These are phyloP conservation scores for Cataglyphis hispanica DNA, from an alignment of 1,140 invertebrate genomes.

Conservation along the genomic window DNA sequence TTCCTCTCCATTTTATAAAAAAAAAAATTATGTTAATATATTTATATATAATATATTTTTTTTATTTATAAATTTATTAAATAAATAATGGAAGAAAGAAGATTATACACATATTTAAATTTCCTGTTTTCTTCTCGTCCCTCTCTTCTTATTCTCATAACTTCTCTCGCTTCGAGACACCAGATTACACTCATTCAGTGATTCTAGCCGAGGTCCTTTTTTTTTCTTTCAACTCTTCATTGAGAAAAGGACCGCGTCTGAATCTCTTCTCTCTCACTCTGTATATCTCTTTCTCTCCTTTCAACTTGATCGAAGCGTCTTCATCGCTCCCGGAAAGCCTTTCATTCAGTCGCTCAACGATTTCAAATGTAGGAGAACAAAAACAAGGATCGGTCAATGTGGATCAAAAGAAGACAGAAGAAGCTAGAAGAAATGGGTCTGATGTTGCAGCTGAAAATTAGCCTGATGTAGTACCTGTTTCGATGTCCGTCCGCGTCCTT, in stretches of 20 bases:
- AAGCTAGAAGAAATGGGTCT: slow-evolving; percentile 25
- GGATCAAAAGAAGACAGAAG: not conserved
- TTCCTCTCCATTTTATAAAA: not conserved
- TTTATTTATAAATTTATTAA: not conserved
- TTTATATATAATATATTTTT: too few species aligned
- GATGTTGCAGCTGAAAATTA: slow-evolving; percentile 72
- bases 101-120: too few species aligned
- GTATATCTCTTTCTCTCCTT: slow-evolving; percentile 45
- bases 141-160: slow-evolving; percentile 12
- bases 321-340: slow-evolving; percentile 62
- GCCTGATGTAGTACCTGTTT: slow-evolving; percentile 65
- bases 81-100: not conserved
- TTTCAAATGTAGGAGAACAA: not conserved
- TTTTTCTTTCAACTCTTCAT: slow-evolving; percentile 62
- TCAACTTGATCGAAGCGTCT: slow-evolving; percentile 52
- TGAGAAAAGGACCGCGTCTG: slow-evolving; percentile 57
- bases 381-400: slow-evolving; percentile 1
- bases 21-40: not conserved
- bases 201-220: slow-evolving; percentile 72
- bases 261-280: slow-evolving; percentile 46
- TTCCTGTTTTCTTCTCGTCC: slow-evolving; percentile 29
- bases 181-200: slow-evolving; percentile 82
- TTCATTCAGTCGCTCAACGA: slow-evolving; percentile 66
- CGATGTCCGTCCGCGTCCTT: slow-evolving; percentile 42
- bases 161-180: slow-evolving; percentile 56